phyloP scores from a whole-genome alignment of 2,888 invertebrate genomes.

The Eristalis intricaria region DNA sequence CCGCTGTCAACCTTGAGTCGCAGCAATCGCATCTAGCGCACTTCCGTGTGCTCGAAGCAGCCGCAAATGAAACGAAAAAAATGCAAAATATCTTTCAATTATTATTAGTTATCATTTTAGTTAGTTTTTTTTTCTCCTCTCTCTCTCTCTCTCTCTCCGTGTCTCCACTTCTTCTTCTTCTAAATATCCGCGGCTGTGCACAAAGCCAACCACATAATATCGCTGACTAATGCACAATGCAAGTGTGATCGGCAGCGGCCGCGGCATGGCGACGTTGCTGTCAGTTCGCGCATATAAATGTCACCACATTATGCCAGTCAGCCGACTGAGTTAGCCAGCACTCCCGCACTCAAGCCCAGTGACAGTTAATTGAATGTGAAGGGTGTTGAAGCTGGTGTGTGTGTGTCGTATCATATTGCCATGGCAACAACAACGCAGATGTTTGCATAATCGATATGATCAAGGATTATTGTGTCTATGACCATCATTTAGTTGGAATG shows the following conservation, averaged over 20 bases:
- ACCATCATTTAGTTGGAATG: conserved; percentile 64
- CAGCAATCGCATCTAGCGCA: conserved; percentile 37
- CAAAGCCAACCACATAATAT: conserved; percentile 32
- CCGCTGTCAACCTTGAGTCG: conserved; percentile 61
- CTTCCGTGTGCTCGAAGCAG: conserved; percentile 60
- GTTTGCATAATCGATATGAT: conserved; percentile 42
- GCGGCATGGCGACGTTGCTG: conserved; percentile 36
- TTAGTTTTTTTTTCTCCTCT: too few species aligned
- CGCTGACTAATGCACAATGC: conserved; percentile 50
- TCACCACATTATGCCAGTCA: conserved; percentile 62
- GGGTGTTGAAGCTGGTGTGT: conserved; percentile 40
- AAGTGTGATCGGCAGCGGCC: conserved; percentile 29
- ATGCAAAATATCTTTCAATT: conserved; percentile 58
- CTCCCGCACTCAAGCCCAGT: conserved; percentile 51
- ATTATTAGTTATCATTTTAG: conserved; percentile 57
- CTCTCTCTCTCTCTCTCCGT: too few species aligned
- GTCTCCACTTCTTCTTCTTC: conserved; percentile 3
- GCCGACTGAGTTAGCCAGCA: conserved; percentile 30
- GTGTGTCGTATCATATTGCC: conserved; percentile 38
- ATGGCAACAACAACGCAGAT: conserved; percentile 43
- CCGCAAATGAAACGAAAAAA: conserved; percentile 54
- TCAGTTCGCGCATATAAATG: conserved; percentile 69
- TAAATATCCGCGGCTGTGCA: neutral
- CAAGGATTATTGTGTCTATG: conserved; percentile 60
- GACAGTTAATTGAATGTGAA: conserved; percentile 67